Evolutionary conservation across 2,888 invertebrate genomes (phyloP).

Genomic region (Luperina testacea): DNA sequence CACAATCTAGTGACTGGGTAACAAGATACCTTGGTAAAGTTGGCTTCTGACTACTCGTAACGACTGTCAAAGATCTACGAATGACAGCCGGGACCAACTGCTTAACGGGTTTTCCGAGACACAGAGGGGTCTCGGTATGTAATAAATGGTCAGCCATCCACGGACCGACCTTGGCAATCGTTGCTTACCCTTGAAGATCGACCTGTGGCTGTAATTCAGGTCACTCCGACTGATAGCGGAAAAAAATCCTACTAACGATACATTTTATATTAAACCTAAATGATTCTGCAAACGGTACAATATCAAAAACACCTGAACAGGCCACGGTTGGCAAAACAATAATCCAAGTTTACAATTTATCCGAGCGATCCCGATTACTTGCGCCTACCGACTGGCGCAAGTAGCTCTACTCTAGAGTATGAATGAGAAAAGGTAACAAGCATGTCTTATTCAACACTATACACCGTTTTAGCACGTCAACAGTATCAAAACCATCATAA

Average conservation of each 20-base stretch:
- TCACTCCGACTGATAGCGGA: fast-evolving
- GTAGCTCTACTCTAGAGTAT: conserved; percentile 54
- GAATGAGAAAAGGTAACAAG: conserved; percentile 18
- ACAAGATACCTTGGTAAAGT: not conserved
- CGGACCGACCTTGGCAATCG: not conserved
- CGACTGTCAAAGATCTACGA: not conserved
- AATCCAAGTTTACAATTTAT: conserved; percentile 76
- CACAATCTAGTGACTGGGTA: not conserved
- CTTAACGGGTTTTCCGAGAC: not conserved
- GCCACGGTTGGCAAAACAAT: conserved; percentile 80
- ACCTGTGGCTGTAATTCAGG: no score
- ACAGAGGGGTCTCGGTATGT: not conserved
- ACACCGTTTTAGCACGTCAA: no score
- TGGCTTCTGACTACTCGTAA: no score
- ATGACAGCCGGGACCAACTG: no score
- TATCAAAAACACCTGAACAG: conserved; percentile 82
- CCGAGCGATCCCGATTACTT: conserved; percentile 76
- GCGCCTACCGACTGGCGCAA: conserved; percentile 70
- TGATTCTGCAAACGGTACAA: conserved; percentile 75
- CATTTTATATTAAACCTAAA: conserved; percentile 5
- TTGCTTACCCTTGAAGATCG: not conserved
- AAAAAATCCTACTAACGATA: not conserved
- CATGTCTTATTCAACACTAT: no score
- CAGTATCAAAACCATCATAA: no score
- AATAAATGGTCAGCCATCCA: not conserved